Percentiles rank a stretch among this genome's conserved stretches.
These are phyloP conservation scores for Morinoia aosen DNA, from an alignment of 2,888 invertebrate genomes.

Conservation along the genomic window DNA sequence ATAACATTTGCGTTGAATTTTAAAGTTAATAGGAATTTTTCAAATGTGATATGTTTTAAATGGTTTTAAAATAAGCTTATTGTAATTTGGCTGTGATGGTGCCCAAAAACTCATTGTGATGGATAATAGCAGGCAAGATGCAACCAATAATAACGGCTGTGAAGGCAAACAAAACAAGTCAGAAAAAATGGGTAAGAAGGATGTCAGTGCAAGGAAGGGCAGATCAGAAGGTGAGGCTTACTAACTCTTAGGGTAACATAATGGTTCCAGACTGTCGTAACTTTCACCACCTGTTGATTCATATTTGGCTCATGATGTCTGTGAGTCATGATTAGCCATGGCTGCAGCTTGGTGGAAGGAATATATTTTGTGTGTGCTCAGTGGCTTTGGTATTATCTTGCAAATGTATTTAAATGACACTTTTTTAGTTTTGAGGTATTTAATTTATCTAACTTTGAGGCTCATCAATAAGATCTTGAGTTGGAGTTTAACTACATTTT, in stretches of 20 bases:
- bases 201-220: neutral
- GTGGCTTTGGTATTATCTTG: neutral
- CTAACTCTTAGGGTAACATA: neutral
- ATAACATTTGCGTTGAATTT: neutral
- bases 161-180: neutral
- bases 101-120: neutral
- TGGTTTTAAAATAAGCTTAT: constrained; percentile 16
- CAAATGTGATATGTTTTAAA: neutral
- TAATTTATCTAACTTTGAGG: no score
- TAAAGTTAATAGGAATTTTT: neutral
- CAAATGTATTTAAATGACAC: no score
- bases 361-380: neutral
- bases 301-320: neutral
- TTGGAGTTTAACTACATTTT: no score
- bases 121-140: constrained; percentile 20
- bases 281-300: constrained; percentile 17
- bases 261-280: neutral
- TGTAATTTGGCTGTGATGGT: constrained; percentile 23
- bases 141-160: constrained; percentile 25
- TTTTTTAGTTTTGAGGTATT: no score
- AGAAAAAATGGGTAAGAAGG: neutral
- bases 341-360: neutral
- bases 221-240: neutral
- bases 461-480: no score
- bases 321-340: neutral